Percentiles rank a stretch among this genome's conserved stretches.
Conservation (phyloP, 35 echinoderm and acorn worm species). For the Lytechinus variegatus region DNA sequence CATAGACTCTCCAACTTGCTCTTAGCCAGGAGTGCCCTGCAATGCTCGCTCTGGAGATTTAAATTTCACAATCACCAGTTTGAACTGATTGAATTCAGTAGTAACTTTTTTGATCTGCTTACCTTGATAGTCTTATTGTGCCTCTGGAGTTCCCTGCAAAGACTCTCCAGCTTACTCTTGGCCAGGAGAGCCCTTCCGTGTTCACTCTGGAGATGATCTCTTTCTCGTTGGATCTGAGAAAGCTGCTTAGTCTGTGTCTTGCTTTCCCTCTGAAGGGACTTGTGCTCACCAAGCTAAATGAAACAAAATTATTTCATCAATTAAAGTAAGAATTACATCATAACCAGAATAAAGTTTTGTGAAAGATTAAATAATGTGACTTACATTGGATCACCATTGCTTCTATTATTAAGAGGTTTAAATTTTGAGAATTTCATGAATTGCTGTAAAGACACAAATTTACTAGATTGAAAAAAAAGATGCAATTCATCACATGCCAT, state of each 20-base stretch:
- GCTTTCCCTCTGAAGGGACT: conserved; percentile 74
- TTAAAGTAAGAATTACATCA: no score
- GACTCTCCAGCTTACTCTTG: conserved; percentile 98
- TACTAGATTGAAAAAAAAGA: no score
- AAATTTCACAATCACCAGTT: no score
- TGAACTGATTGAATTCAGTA: neutral
- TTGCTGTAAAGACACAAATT: no score
- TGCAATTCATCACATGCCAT: no score
- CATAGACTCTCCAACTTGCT: conserved; percentile 79
- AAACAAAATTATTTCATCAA: conserved; percentile 19
- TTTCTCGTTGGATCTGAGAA: conserved; percentile 76
- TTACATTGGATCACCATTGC: no score
- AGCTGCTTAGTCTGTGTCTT: conserved; percentile 90
- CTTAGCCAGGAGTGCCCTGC: conserved; percentile 91
- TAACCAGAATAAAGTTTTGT: no score
- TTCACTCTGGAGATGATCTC: conserved; percentile 97
- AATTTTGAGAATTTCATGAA: no score
- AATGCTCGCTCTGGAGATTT: conserved; percentile 94
- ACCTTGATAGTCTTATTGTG: conserved; percentile 99
- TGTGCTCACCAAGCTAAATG: conserved; percentile 84
- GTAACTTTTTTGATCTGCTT: neutral
- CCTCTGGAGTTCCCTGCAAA: conserved; percentile 92
- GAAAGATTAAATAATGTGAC: no score
- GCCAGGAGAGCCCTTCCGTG: conserved; percentile 94
- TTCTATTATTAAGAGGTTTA: no score